Percentiles rank a stretch among this genome's conserved stretches.
Evolutionary conservation across 2,888 invertebrate genomes (phyloP).

Genomic region (Conops quadrifasciatus): DNA sequence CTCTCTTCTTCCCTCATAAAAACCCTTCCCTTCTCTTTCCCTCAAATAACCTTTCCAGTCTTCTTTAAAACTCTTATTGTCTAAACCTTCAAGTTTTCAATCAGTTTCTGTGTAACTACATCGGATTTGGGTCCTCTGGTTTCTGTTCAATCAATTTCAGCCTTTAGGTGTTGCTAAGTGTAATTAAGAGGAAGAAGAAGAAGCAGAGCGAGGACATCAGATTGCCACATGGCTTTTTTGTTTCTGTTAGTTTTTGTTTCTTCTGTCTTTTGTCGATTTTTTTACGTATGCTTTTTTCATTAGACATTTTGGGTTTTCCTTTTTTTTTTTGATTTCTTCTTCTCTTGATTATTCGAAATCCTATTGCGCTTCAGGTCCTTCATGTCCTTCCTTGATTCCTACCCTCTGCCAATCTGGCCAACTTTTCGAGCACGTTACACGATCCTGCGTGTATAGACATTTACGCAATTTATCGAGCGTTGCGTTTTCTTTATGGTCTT

Average conservation of each 20-base stretch:
- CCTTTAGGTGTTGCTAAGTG: neutral
- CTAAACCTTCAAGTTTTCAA: too few relatives aligned
- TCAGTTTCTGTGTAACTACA: too few relatives aligned
- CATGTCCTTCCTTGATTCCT: neutral
- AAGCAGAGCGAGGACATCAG: neutral
- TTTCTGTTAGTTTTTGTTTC: neutral
- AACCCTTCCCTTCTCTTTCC: too few relatives aligned
- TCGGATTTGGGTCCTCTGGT: neutral
- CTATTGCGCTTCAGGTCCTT: neutral
- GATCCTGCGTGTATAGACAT: neutral
- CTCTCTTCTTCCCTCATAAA: too few relatives aligned
- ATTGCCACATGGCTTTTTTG: slow-evolving; percentile 8
- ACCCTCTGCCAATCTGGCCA: neutral
- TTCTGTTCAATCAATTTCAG: neutral
- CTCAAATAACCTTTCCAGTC: too few relatives aligned
- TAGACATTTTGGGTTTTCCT: neutral
- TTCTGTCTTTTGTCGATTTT: neutral
- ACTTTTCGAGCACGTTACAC: neutral
- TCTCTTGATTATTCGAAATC: neutral
- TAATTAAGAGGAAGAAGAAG: neutral
- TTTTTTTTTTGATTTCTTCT: neutral
- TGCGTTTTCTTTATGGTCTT: slow-evolving; percentile 11
- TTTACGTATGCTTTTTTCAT: neutral
- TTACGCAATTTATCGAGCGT: slow-evolving; percentile 18
- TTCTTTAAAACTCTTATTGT: too few relatives aligned